Conservation (phyloP, 2,888 invertebrate genomes). For the Stramonita haemastoma region DNA sequence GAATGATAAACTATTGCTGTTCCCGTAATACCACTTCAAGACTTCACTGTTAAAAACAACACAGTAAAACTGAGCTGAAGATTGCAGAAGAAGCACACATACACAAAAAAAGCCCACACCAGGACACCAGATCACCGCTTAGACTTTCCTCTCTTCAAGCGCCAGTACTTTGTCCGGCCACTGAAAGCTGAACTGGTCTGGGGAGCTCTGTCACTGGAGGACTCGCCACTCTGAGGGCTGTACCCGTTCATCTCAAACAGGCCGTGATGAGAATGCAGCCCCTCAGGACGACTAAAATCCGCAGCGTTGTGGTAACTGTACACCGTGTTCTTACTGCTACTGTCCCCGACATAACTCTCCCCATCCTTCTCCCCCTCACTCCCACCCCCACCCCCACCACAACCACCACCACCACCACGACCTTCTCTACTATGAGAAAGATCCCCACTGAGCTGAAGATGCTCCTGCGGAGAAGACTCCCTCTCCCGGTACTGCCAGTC, state of each 20-base stretch:
- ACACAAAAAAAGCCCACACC: no score
- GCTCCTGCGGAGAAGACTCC: neutral
- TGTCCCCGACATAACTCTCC: neutral
- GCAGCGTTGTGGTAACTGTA: constrained; percentile 5
- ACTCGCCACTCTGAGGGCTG: neutral
- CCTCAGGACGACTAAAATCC: neutral
- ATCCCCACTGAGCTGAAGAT: neutral
- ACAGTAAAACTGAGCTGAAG: no score
- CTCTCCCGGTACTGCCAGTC: neutral
- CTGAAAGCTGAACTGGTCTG: neutral
- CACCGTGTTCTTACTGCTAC: neutral
- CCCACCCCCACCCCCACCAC: no score
- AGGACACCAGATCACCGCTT: neutral
- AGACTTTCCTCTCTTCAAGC: constrained; percentile 25
- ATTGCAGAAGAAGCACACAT: no score
- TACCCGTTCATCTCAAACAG: neutral
- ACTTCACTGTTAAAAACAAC: no score
- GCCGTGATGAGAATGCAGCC: neutral
- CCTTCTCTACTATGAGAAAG: neutral
- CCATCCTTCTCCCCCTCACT: neutral
- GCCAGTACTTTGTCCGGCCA: constrained; percentile 32
- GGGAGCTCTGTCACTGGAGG: neutral
- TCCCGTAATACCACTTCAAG: no score
- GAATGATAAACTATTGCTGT: no score
- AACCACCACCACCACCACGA: neutral